phyloP scores from a whole-genome alignment of 2,888 invertebrate genomes.

The Endomychus coccineus region DNA sequence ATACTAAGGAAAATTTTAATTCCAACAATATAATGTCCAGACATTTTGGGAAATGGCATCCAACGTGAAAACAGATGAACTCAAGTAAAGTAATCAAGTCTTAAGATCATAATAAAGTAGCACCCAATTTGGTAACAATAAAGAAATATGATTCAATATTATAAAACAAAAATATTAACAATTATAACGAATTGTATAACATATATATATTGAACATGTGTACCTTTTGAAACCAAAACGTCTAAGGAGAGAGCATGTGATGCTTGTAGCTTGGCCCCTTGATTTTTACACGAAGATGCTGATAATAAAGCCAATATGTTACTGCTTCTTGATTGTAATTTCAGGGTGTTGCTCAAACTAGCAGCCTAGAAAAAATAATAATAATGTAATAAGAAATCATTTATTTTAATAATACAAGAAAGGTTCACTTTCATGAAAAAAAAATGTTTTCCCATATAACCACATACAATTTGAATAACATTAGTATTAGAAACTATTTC shows the following conservation, averaged over 20 bases:
- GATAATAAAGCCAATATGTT: conserved; percentile 81
- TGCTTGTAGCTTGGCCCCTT: conserved; percentile 70
- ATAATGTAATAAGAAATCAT: not conserved
- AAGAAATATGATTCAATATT: conserved; percentile 1
- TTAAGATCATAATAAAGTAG: too few species aligned
- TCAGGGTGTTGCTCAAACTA: conserved; percentile 78
- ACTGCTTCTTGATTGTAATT: conserved; percentile 84
- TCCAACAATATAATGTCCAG: too few species aligned
- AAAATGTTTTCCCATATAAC: too few species aligned
- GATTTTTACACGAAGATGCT: conserved; percentile 80
- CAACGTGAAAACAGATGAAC: too few species aligned
- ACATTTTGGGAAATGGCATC: too few species aligned
- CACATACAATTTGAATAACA: too few species aligned
- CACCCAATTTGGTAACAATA: too few species aligned
- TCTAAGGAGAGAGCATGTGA: conserved; percentile 91
- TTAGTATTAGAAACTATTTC: too few species aligned
- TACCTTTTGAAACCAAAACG: conserved; percentile 61
- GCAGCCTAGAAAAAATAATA: conserved; percentile 58
- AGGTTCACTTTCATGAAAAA: too few species aligned
- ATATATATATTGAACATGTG: conserved; percentile 1
- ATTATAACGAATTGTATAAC: not conserved
- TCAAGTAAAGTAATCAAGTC: too few species aligned
- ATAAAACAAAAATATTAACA: conserved; percentile 1
- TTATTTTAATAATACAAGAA: too few species aligned
- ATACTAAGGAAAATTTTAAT: too few species aligned